These are phyloP conservation scores for Pipa parva DNA, from an alignment of 2,113 vertebrate genomes.

Conservation along the genomic window DNA sequence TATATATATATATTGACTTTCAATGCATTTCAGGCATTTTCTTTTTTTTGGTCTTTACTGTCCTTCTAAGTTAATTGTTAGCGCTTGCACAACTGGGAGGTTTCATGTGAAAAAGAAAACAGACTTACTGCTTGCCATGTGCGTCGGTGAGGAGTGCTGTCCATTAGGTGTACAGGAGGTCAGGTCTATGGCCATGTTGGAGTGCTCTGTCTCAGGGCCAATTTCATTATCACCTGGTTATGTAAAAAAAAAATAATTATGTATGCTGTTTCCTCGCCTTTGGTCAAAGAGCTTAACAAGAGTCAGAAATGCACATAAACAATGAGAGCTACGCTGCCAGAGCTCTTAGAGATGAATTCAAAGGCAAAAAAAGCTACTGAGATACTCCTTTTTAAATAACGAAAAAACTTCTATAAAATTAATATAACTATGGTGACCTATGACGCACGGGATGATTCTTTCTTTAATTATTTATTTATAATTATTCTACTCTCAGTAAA, in stretches of 20 bases:
- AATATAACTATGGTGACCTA: too few species aligned
- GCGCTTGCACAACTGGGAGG: not conserved
- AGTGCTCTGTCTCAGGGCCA: constrained; percentile 88
- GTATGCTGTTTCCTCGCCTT: constrained; percentile 1
- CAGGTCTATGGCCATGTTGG: constrained; percentile 82
- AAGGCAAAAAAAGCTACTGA: not conserved
- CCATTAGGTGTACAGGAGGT: constrained; percentile 87
- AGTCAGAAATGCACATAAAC: constrained; percentile 23
- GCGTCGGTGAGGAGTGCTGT: constrained; percentile 78
- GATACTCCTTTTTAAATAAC: too few species aligned
- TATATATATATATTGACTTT: too few species aligned
- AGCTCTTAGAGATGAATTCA: not conserved
- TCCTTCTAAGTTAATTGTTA: too few species aligned
- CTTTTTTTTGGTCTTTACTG: too few species aligned
- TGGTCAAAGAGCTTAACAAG: not conserved
- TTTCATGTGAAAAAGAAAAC: not conserved
- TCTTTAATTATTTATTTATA: too few species aligned
- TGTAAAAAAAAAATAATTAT: constrained; percentile 49
- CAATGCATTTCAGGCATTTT: too few species aligned
- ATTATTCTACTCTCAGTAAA: too few species aligned
- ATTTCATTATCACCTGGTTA: constrained; percentile 90
- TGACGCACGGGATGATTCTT: too few species aligned
- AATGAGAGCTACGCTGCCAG: too few species aligned
- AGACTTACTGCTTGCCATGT: constrained; percentile 88
- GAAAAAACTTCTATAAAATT: too few species aligned